Conservation (phyloP, 2,797 vertebrate species). For the Hippocampus kuda region DNA sequence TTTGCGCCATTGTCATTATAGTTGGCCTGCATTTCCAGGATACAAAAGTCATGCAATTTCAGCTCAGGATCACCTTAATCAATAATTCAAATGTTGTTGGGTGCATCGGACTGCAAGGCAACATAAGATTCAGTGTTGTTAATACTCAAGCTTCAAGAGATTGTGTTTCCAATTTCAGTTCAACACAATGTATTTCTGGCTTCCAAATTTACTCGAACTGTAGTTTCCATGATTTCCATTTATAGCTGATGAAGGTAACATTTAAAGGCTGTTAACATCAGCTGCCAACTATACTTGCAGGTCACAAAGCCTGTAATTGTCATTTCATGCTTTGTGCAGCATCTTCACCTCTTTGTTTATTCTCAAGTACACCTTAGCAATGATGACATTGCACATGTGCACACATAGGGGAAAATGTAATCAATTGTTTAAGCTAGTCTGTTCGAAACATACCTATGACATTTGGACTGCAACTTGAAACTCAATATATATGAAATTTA, state of each 20-base stretch:
- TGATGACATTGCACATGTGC: neutral
- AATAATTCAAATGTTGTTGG: constrained; percentile 5
- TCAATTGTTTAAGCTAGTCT: neutral
- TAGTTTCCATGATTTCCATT: neutral
- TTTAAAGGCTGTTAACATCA: neutral
- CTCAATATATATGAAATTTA: neutral
- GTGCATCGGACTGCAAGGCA: constrained; percentile 4
- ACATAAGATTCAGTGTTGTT: constrained; percentile 5
- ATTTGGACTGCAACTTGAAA: neutral
- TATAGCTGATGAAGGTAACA: neutral
- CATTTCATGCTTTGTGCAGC: neutral
- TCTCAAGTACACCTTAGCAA: neutral
- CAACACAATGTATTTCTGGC: neutral
- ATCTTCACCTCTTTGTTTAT: neutral
- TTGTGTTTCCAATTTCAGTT: neutral
- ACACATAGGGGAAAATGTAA: neutral
- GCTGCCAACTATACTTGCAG: neutral
- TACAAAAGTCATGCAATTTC: neutral
- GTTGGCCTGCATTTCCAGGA: neutral
- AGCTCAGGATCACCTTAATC: neutral
- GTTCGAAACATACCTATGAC: neutral
- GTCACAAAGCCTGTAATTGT: neutral
- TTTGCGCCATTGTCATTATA: neutral
- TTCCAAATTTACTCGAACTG: neutral
- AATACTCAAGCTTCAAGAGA: neutral